phyloP scores from a whole-genome alignment of 2,797 vertebrate species.

The Ctenopoma multispine region DNA sequence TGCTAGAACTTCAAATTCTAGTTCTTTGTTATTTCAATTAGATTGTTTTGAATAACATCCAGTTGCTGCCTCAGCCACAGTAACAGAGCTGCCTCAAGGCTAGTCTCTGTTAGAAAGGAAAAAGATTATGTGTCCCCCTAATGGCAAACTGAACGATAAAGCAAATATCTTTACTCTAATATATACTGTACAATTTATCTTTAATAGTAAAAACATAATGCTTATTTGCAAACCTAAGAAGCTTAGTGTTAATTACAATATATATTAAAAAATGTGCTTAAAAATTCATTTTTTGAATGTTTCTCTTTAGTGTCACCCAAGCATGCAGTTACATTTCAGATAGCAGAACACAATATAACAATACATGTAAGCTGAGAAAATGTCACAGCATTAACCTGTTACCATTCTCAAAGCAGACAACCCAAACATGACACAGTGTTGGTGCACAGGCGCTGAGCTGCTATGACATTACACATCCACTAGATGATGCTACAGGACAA shows the following conservation, averaged over 20 bases:
- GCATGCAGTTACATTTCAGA: conserved; percentile 23
- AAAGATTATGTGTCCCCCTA: conserved; percentile 23
- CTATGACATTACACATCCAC: conserved; percentile 38
- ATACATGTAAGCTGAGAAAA: conserved; percentile 24
- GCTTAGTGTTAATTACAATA: background rate
- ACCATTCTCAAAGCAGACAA: background rate
- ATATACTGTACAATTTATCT: background rate
- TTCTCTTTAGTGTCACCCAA: background rate
- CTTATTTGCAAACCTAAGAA: background rate
- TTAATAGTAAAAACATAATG: too few species aligned
- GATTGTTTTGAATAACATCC: conserved; percentile 16
- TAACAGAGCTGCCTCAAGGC: conserved; percentile 26
- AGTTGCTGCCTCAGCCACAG: conserved; percentile 24
- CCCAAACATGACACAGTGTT: background rate
- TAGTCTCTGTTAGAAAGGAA: conserved; percentile 3
- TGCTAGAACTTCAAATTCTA: too few species aligned
- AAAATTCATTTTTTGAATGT: conserved; percentile 5
- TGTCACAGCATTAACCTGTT: conserved; percentile 37
- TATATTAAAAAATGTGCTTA: background rate
- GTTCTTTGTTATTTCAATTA: conserved; percentile 31
- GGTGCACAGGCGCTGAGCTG: background rate
- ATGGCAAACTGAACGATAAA: conserved; percentile 24
- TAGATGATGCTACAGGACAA: conserved; percentile 47
- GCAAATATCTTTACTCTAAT: conserved; percentile 18
- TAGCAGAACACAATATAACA: background rate